Base-by-base conservation (phyloP, 1,140 invertebrate species). In the Marisa cornuarietis region DNA sequence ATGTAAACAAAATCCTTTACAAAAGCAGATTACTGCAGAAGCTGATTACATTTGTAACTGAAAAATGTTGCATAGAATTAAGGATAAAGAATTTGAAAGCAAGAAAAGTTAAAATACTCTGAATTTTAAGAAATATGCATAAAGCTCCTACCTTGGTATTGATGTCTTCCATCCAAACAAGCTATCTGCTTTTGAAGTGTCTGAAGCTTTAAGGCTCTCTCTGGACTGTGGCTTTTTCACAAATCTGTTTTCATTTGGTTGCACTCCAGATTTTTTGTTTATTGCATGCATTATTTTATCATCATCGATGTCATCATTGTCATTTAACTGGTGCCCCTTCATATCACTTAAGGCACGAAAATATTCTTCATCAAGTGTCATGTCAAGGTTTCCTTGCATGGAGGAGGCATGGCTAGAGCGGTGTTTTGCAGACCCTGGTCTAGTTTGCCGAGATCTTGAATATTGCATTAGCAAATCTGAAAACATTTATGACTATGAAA, bases 281-380 rank as follows among this genome's bases (percentile, higher is more conserved):
- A 81, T 13, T 52, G 81, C 78, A 66, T 72, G 11, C 76, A 76
- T n/a, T 77, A 82, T 72, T 75, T 76, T 26, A 83, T 74, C 8
- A 76, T 81, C 58, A 71, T 81, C 81, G 6, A 42, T 42, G 68
- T 82, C 61, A 69, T 81, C 69, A 68, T 77, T 49, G 51, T 71
- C 26, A 62, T 68, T 76, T 62, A 58, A 52, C 68, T 54, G 73
- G 62, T 68, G 71, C 65, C 66, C 11, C 11, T 9, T 58, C 16
- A 18, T 51, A 13, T 49, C 65, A 6, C 52, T 51, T 22, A 69
- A 26, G n/a, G 31, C 54, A 11, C 66, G 51, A n/a, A 77, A 24
- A 26, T 68, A 49, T 16, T 77, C 63, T 13, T 63, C 65, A 51
- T 51, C 49, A 62, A 77, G 31, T 20, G 76, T 77, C 42, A 24